phyloP scores from a whole-genome alignment of 2,113 vertebrate species.

The Willisornis vidua region DNA sequence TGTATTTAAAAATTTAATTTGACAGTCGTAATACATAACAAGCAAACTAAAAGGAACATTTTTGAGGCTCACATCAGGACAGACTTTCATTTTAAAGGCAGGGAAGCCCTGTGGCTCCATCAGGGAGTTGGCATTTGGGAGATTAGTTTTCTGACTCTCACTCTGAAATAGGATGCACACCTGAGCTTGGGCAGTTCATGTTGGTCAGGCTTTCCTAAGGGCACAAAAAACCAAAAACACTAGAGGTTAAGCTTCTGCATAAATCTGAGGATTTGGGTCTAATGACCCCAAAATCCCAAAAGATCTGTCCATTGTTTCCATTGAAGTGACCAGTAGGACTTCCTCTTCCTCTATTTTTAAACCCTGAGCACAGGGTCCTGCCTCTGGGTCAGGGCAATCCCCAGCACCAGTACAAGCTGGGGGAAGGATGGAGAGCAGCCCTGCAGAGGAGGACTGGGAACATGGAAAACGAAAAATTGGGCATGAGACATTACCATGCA shows the following conservation, averaged over 20 bases:
- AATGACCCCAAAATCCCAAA: background rate
- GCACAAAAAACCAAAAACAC: background rate
- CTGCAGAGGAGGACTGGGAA: background rate
- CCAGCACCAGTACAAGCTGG: background rate
- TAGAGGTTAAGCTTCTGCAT: background rate
- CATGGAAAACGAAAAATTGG: background rate
- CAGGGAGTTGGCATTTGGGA: accelerated
- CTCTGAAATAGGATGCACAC: background rate
- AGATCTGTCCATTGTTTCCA: background rate
- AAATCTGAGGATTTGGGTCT: background rate
- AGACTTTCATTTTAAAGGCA: background rate
- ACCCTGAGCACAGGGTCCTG: background rate
- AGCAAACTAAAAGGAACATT: background rate
- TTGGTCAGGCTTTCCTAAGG: background rate
- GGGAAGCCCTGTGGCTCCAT: background rate
- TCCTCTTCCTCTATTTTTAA: background rate
- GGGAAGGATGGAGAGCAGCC: background rate
- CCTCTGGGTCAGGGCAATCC: background rate
- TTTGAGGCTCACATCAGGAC: background rate
- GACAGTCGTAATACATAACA: accelerated
- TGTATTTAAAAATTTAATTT: background rate
- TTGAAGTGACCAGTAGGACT: background rate
- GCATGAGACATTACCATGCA: background rate
- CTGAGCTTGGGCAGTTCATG: background rate
- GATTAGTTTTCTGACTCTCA: background rate